Conservation (phyloP, 2,113 vertebrate genomes). For the Cololabis saira region DNA sequence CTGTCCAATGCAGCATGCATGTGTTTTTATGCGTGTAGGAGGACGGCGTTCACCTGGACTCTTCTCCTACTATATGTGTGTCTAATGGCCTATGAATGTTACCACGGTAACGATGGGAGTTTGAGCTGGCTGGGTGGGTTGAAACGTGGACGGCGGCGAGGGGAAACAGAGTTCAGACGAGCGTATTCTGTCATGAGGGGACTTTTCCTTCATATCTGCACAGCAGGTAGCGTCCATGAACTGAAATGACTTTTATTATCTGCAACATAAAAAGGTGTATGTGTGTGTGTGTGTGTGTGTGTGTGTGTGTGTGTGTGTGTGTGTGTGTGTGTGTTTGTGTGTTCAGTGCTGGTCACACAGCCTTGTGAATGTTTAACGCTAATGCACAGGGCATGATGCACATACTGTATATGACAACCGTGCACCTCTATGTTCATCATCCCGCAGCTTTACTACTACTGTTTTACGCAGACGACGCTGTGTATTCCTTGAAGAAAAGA, state of each 20-base stretch:
- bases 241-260: constrained; percentile 48
- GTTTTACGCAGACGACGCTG: too few species aligned
- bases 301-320: background rate
- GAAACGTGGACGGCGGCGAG: constrained; percentile 33
- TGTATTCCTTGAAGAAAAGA: too few species aligned
- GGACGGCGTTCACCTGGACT: constrained; percentile 62
- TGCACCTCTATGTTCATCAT: too few species aligned
- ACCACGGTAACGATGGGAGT: constrained; percentile 73
- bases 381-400: background rate
- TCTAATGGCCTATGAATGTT: constrained; percentile 77
- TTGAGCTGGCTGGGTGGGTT: constrained; percentile 49
- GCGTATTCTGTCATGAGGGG: constrained; percentile 30
- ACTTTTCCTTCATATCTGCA: constrained; percentile 49
- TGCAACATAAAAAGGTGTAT: constrained; percentile 29
- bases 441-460: too few species aligned
- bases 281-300: background rate
- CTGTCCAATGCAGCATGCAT: constrained; percentile 47
- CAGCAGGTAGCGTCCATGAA: constrained; percentile 48
- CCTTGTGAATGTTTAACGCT: background rate
- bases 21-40: constrained; percentile 36
- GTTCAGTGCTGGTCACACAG: background rate
- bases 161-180: constrained; percentile 66
- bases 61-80: constrained; percentile 55
- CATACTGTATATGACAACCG: too few species aligned
- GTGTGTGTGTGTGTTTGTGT: background rate